phyloP scores from a whole-genome alignment of 2,888 invertebrate genomes.

The Ormyrus rosae region DNA sequence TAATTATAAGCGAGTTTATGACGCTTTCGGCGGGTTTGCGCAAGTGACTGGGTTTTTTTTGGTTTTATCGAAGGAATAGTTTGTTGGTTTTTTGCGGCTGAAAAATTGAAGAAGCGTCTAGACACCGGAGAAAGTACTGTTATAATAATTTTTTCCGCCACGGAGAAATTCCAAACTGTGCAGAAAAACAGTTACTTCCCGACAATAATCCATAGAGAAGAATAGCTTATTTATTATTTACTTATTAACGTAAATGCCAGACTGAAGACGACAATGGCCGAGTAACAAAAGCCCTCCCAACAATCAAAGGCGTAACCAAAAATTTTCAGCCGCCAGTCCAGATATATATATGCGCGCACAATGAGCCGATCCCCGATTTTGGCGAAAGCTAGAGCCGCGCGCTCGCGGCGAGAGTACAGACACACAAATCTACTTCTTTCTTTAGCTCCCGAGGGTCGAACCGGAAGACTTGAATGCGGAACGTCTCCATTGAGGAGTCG shows the following conservation, averaged over 20 bases:
- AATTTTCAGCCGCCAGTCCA: background rate
- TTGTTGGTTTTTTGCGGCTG: no score
- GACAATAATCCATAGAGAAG: no score
- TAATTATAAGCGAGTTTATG: conserved; percentile 22
- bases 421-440: conserved; percentile 7
- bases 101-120: no score
- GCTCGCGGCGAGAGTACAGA: background rate
- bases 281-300: no score
- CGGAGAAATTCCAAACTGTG: no score
- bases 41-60: background rate
- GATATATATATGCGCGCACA: background rate
- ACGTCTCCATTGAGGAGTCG: conserved; percentile 39
- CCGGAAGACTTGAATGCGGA: background rate
- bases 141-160: no score
- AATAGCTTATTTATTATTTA: no score
- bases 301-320: background rate
- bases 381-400: conserved; percentile 10
- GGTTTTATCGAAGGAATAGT: no score
- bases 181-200: no score
- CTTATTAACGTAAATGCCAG: no score
- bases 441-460: background rate
- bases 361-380: background rate
- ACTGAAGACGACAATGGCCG: no score
- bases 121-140: no score
- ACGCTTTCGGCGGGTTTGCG: conserved; percentile 1